phyloP scores from a whole-genome alignment of 1,140 invertebrate genomes.

The Gryllus bimaculatus region DNA sequence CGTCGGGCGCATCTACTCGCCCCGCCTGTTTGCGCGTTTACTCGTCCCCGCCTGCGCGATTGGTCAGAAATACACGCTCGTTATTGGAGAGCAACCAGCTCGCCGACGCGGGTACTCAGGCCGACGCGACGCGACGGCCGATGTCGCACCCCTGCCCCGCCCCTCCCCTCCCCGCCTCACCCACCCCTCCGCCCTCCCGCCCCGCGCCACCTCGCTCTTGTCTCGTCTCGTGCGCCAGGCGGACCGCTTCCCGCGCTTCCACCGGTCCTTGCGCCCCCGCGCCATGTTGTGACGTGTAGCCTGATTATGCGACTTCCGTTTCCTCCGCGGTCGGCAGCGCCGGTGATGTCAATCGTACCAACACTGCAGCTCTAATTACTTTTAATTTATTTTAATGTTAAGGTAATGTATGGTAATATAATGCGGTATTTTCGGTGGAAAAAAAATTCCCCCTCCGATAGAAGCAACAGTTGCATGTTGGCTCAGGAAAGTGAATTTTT shows the following conservation, averaged over 20 bases:
- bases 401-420: constrained; percentile 5
- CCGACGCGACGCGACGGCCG: not conserved
- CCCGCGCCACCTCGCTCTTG: too few relatives aligned
- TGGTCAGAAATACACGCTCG: not conserved
- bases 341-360: constrained; percentile 3
- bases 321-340: not conserved
- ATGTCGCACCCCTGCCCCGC: not conserved
- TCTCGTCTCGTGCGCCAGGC: too few relatives aligned
- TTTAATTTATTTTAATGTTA: constrained; percentile 6
- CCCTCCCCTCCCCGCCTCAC: too few relatives aligned
- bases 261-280: not conserved
- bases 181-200: too few relatives aligned
- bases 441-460: not conserved
- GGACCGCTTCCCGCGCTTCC: not conserved
- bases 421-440: constrained; percentile 1
- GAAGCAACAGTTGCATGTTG: not conserved
- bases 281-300: constrained; percentile 2
- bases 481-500: not conserved
- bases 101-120: too few relatives aligned
- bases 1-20: not conserved
- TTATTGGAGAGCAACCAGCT: not conserved
- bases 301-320: constrained; percentile 3
- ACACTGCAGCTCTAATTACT: constrained; percentile 4
- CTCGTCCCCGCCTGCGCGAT: not conserved
- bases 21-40: not conserved